Conservation (phyloP, 2,113 vertebrate genomes). For the Sceloporus undulatus region DNA sequence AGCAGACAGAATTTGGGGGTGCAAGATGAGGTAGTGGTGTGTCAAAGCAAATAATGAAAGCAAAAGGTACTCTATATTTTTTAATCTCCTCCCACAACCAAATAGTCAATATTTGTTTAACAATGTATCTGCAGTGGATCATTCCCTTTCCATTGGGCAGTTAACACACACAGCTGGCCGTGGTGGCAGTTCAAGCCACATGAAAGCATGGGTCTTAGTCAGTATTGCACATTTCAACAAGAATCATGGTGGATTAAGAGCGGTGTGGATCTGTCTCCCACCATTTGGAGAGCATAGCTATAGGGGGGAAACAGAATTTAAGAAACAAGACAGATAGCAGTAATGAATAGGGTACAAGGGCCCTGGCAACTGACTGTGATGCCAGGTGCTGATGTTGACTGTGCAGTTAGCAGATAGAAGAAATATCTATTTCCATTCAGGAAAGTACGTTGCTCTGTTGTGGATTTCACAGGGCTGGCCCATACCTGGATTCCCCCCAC, state of each 20-base stretch:
- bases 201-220: not conserved
- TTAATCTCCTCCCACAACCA: not conserved
- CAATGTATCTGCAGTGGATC: not conserved
- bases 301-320: not conserved
- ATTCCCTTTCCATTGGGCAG: not conserved
- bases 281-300: not conserved
- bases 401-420: not conserved
- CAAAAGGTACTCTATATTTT: not conserved
- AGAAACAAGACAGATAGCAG: not conserved
- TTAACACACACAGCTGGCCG: too few relatives aligned
- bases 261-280: not conserved
- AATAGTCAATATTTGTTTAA: not conserved
- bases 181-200: not conserved
- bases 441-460: not conserved
- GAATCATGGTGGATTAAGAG: not conserved
- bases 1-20: not conserved
- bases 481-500: not conserved
- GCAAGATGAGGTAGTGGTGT: too few relatives aligned
- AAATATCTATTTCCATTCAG: not conserved
- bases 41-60: not conserved
- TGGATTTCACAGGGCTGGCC: not conserved
- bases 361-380: too few relatives aligned
- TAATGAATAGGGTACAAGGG: not conserved
- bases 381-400: not conserved
- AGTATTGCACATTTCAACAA: not conserved